Base-by-base conservation (phyloP, 2,888 invertebrate species). In the Lamproptera curius region DNA sequence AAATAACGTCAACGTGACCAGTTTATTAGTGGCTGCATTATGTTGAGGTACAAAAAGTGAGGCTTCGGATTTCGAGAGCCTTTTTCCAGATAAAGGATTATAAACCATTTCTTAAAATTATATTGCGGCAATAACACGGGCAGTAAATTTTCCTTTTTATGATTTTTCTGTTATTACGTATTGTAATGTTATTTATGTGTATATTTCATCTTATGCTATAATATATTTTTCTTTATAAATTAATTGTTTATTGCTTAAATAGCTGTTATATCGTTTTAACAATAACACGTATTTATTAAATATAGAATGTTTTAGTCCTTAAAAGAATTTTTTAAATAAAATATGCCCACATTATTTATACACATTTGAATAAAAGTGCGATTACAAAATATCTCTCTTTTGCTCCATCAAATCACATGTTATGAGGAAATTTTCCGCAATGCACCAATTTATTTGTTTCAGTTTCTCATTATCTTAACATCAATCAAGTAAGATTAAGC, bases 1-100 rank as follows among this genome's bases (percentile, higher is more conserved):
- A 84, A 84, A 84, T 83, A 82, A 82, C 65, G 67, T 63, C 75
- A 76, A 83, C 85, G 83, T 83, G 84, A 84, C 82, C 76, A 54
- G 85, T 72, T 77, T 86, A 79, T 83, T 84, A 82, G 78, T 79
- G 53, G 76, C 72, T 73, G 73, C 71, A 79, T 85, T 83, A 65
- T 62, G 66, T 74, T 69, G 65, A 66, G 69, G 62, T 69, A 55
- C 63, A 59, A 62, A 65, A 59, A 74, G 72, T 68, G 67, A 73
- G 63, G 71, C 66, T 71, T 73, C 59, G 65, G 71, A 67, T 71
- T 70, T 70, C 57, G 54, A 61, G 63, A 63, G 63, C 67, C 61
- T 59, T 67, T 65, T 63, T 58, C 58, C 58, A 67, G 67, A 73
- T 66, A 71, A 62, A 70, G 61, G 53, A 63, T 52, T 61, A 61